Conservation (phyloP, 2,113 vertebrate species). For the Mastomys coucha region DNA sequence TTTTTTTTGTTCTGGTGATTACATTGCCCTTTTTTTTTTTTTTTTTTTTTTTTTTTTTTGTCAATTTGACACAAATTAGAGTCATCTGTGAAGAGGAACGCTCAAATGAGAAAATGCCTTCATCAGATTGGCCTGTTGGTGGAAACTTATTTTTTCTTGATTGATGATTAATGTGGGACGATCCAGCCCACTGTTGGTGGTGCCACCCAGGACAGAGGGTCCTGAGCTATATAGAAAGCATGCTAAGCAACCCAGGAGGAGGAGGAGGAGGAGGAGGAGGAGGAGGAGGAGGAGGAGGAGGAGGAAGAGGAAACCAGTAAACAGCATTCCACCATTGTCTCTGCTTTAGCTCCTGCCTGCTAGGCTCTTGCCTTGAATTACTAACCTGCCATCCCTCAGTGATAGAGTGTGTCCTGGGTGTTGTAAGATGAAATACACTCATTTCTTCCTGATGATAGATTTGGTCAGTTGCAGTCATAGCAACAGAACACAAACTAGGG, state of each 20-base stretch:
- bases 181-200: too few species aligned
- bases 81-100: background rate
- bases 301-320: too few species aligned
- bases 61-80: background rate
- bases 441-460: background rate
- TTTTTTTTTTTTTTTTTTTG: background rate
- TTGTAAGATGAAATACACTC: background rate
- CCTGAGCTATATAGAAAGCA: background rate
- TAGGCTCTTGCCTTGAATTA: background rate
- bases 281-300: too few species aligned
- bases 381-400: background rate
- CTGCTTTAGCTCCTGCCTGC: background rate
- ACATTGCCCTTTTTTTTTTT: background rate
- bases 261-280: too few species aligned
- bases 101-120: background rate
- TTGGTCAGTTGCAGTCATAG: background rate
- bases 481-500: background rate
- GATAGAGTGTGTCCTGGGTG: background rate
- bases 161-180: background rate
- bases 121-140: background rate
- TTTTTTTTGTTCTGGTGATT: background rate
- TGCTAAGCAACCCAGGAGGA: background rate
- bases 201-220: background rate
- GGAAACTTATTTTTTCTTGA: background rate
- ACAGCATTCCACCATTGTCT: background rate